Conservation (phyloP, 2,888 invertebrate species). For the Epistrophe eligans region DNA sequence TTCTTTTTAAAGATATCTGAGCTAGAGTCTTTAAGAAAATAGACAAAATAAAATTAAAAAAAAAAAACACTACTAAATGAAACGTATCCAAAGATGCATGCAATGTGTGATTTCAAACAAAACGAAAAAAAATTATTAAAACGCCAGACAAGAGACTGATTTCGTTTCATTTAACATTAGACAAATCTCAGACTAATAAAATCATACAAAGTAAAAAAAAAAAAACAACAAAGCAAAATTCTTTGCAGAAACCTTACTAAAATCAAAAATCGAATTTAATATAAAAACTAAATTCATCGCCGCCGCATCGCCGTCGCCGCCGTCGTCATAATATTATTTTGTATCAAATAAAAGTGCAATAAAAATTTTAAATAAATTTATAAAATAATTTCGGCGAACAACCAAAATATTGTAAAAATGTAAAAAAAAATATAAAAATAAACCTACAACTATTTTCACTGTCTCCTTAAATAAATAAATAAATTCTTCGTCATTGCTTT, state of each 20-base stretch:
- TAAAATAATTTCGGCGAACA: slow-evolving; percentile 60
- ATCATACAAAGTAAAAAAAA: slow-evolving; percentile 63
- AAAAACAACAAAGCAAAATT: slow-evolving; percentile 30
- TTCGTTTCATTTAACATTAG: slow-evolving; percentile 81
- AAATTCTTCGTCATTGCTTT: slow-evolving; percentile 49
- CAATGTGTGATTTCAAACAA: slow-evolving; percentile 78
- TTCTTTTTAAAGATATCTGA: background rate
- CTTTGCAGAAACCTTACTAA: slow-evolving; percentile 25
- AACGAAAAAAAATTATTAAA: slow-evolving; percentile 71
- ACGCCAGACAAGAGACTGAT: slow-evolving; percentile 82
- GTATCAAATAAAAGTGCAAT: slow-evolving; percentile 69
- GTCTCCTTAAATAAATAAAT: slow-evolving; percentile 16
- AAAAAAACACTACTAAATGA: slow-evolving; percentile 77
- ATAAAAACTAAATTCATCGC: slow-evolving; percentile 43
- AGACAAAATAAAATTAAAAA: slow-evolving; percentile 31
- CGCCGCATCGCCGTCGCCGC: slow-evolving; percentile 18
- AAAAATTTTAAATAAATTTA: slow-evolving; percentile 56
- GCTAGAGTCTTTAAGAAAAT: slow-evolving; percentile 37
- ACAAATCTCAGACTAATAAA: slow-evolving; percentile 47
- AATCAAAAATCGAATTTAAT: slow-evolving; percentile 72
- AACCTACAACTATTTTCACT: slow-evolving; percentile 33
- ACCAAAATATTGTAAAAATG: slow-evolving; percentile 65
- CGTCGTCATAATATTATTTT: slow-evolving; percentile 52
- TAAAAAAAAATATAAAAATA: slow-evolving; percentile 39
- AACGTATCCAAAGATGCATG: slow-evolving; percentile 84